Percentiles rank a stretch among this genome's conserved stretches.
Conservation (phyloP, 2,113 vertebrate genomes). For the Cinclus mexicanus region DNA sequence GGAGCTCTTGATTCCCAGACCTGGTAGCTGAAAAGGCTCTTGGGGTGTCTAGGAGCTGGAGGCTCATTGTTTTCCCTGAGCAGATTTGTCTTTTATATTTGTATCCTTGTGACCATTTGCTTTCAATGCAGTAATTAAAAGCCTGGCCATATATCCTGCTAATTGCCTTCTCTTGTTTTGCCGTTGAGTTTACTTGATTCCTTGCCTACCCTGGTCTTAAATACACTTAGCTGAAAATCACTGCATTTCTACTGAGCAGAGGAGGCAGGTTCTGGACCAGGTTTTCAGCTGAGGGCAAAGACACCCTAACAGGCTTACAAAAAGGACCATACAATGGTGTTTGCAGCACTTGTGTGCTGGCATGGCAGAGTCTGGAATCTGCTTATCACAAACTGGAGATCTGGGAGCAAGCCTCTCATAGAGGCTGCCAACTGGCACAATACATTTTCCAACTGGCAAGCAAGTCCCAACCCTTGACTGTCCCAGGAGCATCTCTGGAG, state of each 20-base stretch:
- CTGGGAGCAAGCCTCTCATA: not conserved
- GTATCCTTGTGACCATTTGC: not conserved
- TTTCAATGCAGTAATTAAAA: not conserved
- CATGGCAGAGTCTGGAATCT: not conserved
- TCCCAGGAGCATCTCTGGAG: not conserved
- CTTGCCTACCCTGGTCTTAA: not conserved
- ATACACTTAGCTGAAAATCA: not conserved
- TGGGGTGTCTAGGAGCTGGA: not conserved
- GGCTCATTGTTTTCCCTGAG: not conserved
- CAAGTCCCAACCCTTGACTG: not conserved
- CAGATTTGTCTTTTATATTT: not conserved
- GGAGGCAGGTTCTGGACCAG: not conserved
- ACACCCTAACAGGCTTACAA: fast-evolving
- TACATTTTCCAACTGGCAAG: not conserved
- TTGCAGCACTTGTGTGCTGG: not conserved
- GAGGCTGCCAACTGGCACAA: not conserved
- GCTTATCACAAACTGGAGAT: not conserved
- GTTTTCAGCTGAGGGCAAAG: not conserved
- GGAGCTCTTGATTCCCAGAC: not conserved
- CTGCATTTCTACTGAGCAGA: not conserved
- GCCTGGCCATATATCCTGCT: not conserved
- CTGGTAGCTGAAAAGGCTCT: not conserved
- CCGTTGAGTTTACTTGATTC: not conserved
- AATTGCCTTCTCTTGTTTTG: not conserved
- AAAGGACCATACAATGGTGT: not conserved